These are phyloP conservation scores for Sialia sialis DNA, from an alignment of 2,113 vertebrate genomes.

Conservation along the genomic window DNA sequence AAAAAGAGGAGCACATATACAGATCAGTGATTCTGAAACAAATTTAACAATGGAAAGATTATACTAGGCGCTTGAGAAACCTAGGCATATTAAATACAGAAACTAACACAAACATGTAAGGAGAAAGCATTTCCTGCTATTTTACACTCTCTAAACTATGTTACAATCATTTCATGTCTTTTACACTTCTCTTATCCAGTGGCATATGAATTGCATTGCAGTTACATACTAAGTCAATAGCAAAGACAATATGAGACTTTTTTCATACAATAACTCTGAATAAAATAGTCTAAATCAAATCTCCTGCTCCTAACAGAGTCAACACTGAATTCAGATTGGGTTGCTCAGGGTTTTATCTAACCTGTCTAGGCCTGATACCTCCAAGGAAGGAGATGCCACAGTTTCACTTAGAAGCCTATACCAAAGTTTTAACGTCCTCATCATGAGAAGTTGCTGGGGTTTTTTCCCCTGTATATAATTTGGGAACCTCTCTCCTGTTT, in stretches of 20 bases:
- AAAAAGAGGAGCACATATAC: background rate
- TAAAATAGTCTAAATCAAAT: background rate
- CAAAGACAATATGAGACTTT: background rate
- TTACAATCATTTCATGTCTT: background rate
- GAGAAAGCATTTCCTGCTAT: background rate
- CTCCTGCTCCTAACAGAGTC: background rate
- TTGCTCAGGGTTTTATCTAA: background rate
- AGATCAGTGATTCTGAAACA: background rate
- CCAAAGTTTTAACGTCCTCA: background rate
- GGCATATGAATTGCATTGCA: background rate
- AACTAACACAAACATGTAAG: background rate
- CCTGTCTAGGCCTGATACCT: background rate
- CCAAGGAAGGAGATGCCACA: background rate
- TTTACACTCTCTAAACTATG: background rate
- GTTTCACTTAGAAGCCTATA: background rate
- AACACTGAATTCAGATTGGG: background rate
- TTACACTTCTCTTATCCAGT: background rate
- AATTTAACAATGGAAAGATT: background rate
- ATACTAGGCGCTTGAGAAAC: rapidly evolving
- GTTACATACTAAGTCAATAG: background rate
- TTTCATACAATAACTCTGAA: background rate
- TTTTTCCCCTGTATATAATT: rapidly evolving
- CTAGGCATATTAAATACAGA: background rate
- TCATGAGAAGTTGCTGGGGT: background rate
- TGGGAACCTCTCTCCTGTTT: background rate